Conservation (phyloP, 1,140 invertebrate species). For the Pristionchus pacificus region DNA sequence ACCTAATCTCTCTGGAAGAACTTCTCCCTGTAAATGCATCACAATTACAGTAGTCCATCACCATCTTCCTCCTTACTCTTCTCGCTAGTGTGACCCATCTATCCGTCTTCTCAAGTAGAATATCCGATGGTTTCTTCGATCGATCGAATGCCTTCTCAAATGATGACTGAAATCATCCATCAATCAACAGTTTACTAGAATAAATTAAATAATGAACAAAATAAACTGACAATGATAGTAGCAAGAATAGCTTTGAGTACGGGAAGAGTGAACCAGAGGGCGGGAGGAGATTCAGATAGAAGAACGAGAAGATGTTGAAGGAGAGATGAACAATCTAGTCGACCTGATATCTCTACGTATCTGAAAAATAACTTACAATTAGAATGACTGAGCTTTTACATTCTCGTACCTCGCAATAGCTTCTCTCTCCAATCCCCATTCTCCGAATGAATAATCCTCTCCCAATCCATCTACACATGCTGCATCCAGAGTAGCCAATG, state of each 20-base stretch:
- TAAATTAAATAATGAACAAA: not conserved
- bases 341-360: not conserved
- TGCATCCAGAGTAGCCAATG: not conserved
- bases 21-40: not conserved
- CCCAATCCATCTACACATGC: not conserved
- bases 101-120: not conserved
- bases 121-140: not conserved
- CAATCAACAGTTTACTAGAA: too few relatives aligned
- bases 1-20: not conserved
- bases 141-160: not conserved
- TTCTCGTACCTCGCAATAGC: not conserved
- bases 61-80: not conserved
- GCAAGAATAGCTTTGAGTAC: not conserved
- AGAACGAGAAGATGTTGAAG: not conserved
- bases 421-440: not conserved
- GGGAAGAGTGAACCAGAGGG: not conserved
- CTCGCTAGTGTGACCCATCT: not conserved
- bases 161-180: not conserved
- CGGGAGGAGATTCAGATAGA: not conserved
- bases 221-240: not conserved
- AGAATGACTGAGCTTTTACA: too few relatives aligned
- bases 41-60: too few relatives aligned
- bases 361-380: too few relatives aligned
- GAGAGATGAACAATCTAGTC: not conserved
- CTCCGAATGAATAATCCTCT: not conserved